Evolutionary conservation across 2,888 invertebrate species (phyloP).

Genomic region (Melieria picta): DNA sequence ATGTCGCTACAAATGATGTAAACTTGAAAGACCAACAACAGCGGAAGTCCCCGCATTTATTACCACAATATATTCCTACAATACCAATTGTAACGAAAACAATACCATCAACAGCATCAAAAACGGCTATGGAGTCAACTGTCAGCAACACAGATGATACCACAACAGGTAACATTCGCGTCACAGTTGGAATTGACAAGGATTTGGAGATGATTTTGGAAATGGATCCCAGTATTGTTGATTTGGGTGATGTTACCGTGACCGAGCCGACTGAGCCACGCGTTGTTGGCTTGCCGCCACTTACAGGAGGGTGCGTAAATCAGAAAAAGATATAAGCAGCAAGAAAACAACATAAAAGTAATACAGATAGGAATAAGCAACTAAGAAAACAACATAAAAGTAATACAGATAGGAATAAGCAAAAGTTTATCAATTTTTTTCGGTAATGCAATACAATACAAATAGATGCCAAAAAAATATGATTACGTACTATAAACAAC

Average conservation of each 20-base stretch:
- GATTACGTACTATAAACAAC: too few relatives aligned
- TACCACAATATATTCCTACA: too few relatives aligned
- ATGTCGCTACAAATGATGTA: background rate
- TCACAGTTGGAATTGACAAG: constrained; percentile 71
- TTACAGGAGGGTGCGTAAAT: constrained; percentile 61
- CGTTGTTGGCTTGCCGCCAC: constrained; percentile 59
- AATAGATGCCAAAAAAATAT: background rate
- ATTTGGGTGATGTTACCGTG: constrained; percentile 60
- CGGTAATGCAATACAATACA: background rate
- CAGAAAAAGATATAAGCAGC: background rate
- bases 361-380: background rate
- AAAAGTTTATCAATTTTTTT: background rate
- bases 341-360: background rate
- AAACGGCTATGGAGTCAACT: background rate
- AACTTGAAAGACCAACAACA: background rate
- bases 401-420: background rate
- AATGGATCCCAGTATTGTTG: constrained; percentile 72
- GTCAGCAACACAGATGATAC: background rate
- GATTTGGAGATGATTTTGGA: constrained; percentile 72
- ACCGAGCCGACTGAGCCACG: constrained; percentile 48
- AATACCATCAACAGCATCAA: background rate
- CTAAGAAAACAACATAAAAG: background rate
- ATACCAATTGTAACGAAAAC: too few relatives aligned
- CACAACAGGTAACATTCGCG: constrained; percentile 58
- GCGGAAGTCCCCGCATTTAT: too few relatives aligned